Conservation (phyloP, 2,797 vertebrate species). For the Amblyraja radiata region DNA sequence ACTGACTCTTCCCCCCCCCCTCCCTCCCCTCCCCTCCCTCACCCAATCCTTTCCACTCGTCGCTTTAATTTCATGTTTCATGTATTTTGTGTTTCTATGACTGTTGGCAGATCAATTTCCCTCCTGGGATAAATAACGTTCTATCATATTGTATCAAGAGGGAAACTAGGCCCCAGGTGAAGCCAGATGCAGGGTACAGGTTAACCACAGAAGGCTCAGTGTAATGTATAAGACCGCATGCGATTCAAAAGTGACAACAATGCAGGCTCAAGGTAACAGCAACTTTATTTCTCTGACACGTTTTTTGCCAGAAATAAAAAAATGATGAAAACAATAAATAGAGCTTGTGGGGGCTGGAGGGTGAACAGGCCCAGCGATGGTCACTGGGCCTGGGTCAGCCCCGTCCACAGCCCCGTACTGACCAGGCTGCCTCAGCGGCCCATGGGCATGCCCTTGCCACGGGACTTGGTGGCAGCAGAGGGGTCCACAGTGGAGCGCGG, state of each 20-base stretch:
- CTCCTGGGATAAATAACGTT: no score
- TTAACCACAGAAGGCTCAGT: no score
- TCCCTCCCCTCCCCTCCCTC: no score
- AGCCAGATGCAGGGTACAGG: no score
- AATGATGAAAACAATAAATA: conserved; percentile 30
- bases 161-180: no score
- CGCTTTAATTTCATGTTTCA: no score
- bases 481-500: conserved; percentile 71
- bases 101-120: no score
- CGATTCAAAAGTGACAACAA: neutral
- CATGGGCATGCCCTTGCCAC: conserved; percentile 71
- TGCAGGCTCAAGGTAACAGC: neutral
- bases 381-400: neutral
- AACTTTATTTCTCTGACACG: conserved; percentile 14
- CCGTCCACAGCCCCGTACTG: neutral
- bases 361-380: neutral
- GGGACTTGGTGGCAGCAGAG: conserved; percentile 50
- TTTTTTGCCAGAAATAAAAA: neutral
- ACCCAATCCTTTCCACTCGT: no score
- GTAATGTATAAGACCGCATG: no score
- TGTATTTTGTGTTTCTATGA: no score
- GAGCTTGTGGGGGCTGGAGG: neutral
- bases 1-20: no score
- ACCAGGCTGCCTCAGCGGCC: conserved; percentile 53
- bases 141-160: no score